Conservation (phyloP, 2,888 invertebrate species). For the Drosophila suboccidentalis region DNA sequence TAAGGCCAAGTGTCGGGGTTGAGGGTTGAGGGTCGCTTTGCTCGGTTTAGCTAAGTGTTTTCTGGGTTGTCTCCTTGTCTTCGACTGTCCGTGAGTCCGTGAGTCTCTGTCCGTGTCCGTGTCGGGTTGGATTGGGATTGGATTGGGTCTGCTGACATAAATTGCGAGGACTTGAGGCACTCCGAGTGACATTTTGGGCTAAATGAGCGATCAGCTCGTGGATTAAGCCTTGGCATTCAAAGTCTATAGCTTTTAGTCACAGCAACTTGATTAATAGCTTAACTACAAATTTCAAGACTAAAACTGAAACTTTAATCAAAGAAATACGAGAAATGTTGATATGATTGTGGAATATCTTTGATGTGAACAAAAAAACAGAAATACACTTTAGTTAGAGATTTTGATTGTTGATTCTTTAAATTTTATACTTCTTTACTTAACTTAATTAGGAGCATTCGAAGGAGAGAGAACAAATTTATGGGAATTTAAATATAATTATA, state of each 20-base stretch:
- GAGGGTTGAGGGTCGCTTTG: conserved; percentile 10
- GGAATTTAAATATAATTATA: no score
- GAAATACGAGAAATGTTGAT: background rate
- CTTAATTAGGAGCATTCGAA: no score
- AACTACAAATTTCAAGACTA: background rate
- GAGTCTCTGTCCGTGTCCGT: conserved; percentile 28
- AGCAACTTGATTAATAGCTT: conserved; percentile 16
- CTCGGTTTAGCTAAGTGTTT: conserved; percentile 45
- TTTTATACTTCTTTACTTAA: no score
- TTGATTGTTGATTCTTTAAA: no score
- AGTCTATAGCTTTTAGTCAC: background rate
- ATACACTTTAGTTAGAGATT: no score
- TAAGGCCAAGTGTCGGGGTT: conserved; percentile 3
- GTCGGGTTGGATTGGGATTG: conserved; percentile 8
- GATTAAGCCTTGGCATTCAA: conserved; percentile 4
- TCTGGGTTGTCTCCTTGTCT: conserved; percentile 21
- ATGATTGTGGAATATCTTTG: background rate
- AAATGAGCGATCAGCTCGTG: conserved; percentile 29
- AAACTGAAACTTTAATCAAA: background rate
- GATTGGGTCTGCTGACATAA: conserved; percentile 37
- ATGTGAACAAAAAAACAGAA: no score
- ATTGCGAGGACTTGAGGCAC: conserved; percentile 50
- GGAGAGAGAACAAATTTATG: no score
- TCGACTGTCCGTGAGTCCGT: conserved; percentile 26
- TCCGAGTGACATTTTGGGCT: conserved; percentile 11